Percentiles rank a stretch among this genome's conserved stretches.
Evolutionary conservation across 2,888 invertebrate species (phyloP).

Genomic region (Microctonus brassicae): DNA sequence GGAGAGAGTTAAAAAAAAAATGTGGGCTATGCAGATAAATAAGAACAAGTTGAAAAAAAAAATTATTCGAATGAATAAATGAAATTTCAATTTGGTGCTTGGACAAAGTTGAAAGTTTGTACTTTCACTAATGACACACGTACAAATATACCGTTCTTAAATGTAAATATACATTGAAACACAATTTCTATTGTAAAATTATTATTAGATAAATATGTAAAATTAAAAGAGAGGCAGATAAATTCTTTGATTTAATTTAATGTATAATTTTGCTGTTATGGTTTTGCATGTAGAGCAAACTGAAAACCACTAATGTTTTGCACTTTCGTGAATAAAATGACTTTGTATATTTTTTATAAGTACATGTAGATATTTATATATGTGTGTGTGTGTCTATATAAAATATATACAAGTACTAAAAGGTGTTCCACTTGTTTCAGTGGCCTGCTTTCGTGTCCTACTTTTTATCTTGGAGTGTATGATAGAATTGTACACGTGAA

Average conservation of each 20-base stretch:
- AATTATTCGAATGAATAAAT: background rate
- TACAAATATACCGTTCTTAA: background rate
- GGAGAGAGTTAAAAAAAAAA: background rate
- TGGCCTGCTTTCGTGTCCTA: conserved; percentile 69
- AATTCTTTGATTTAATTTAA: background rate
- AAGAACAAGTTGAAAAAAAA: background rate
- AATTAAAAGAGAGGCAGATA: background rate
- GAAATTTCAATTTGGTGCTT: background rate
- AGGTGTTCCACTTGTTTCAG: conserved; percentile 69
- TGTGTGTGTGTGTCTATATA: background rate
- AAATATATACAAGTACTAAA: conserved; percentile 54
- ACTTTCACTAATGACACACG: conserved; percentile 40
- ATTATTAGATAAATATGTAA: background rate
- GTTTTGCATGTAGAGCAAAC: conserved; percentile 29
- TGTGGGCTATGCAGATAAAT: too few relatives aligned
- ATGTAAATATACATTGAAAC: background rate
- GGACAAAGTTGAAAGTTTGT: conserved; percentile 27
- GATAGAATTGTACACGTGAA: conserved; percentile 12
- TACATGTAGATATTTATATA: background rate
- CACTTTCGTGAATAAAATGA: background rate
- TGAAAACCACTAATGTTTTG: conserved; percentile 3
- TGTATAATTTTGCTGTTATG: background rate
- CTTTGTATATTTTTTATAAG: background rate
- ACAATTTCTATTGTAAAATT: background rate
- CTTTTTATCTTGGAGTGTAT: conserved; percentile 51